Evolutionary conservation across 2,797 vertebrate genomes (phyloP).

Genomic region (Eulemur mongoz): DNA sequence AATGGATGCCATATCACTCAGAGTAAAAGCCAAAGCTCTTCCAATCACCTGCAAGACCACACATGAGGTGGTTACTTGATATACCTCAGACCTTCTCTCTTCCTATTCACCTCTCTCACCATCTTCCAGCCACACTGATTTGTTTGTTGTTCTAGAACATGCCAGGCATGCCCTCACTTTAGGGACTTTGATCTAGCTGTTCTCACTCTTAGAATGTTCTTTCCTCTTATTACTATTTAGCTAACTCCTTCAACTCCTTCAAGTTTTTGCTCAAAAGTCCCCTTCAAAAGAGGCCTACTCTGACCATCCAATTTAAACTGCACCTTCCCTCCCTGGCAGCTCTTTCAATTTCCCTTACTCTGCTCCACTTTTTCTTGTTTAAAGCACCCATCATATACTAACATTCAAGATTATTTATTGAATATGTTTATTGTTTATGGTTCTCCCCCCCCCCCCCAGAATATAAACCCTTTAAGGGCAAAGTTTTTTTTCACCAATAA

Average conservation of each 20-base stretch:
- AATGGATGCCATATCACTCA: background rate
- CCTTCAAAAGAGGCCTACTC: background rate
- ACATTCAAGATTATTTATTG: background rate
- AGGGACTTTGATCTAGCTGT: background rate
- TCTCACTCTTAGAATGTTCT: background rate
- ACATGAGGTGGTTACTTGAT: background rate
- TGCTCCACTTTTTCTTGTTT: background rate
- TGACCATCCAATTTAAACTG: background rate
- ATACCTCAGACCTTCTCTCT: background rate
- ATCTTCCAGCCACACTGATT: background rate
- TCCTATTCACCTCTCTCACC: background rate
- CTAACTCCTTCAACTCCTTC: slow-evolving; percentile 7
- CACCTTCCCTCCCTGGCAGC: background rate
- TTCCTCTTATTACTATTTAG: background rate
- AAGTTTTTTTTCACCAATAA: background rate
- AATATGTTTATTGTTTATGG: background rate
- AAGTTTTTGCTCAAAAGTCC: slow-evolving; percentile 4
- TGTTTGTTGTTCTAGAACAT: background rate
- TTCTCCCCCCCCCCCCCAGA: background rate
- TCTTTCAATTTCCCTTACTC: background rate
- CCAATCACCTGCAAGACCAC: background rate
- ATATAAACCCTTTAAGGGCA: background rate
- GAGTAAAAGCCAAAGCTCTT: slow-evolving; percentile 3
- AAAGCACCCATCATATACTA: background rate
- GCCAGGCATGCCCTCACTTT: background rate